phyloP scores from a whole-genome alignment of 1,140 invertebrate species.

The Ips nitidus region DNA sequence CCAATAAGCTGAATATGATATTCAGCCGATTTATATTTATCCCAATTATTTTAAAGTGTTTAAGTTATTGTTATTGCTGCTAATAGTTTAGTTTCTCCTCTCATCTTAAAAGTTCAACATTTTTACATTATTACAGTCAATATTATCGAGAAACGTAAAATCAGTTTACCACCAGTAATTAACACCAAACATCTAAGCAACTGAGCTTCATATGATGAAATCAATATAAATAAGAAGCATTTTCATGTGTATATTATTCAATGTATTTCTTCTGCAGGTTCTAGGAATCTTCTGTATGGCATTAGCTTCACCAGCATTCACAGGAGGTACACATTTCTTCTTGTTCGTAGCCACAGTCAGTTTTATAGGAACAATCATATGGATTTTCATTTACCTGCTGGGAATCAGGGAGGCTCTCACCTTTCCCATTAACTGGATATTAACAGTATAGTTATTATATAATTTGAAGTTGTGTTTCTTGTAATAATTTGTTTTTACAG shows the following conservation, averaged over 20 bases:
- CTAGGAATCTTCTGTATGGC: conserved; percentile 81
- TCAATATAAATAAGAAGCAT: too few species aligned
- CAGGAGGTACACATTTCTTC: conserved; percentile 73
- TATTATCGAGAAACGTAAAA: too few species aligned
- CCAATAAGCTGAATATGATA: too few species aligned
- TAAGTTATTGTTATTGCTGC: too few species aligned
- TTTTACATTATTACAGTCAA: too few species aligned
- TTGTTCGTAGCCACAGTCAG: conserved; percentile 77
- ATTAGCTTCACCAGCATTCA: conserved; percentile 65
- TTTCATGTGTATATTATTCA: not conserved
- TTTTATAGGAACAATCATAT: conserved; percentile 80
- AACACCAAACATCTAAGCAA: too few species aligned
- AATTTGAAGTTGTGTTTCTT: not conserved
- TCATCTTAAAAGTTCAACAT: too few species aligned
- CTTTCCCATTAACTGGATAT: conserved; percentile 80
- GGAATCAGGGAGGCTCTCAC: conserved; percentile 75
- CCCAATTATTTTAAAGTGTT: too few species aligned
- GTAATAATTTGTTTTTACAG: conserved; percentile 53
- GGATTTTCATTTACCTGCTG: conserved; percentile 77
- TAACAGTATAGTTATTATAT: conserved; percentile 65
- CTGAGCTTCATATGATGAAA: too few species aligned
- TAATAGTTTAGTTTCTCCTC: too few species aligned
- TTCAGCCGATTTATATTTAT: too few species aligned
- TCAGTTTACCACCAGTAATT: too few species aligned
- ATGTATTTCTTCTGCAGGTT: conserved; percentile 61